Conservation (phyloP, 2,113 vertebrate genomes). For the Uria lomvia region DNA sequence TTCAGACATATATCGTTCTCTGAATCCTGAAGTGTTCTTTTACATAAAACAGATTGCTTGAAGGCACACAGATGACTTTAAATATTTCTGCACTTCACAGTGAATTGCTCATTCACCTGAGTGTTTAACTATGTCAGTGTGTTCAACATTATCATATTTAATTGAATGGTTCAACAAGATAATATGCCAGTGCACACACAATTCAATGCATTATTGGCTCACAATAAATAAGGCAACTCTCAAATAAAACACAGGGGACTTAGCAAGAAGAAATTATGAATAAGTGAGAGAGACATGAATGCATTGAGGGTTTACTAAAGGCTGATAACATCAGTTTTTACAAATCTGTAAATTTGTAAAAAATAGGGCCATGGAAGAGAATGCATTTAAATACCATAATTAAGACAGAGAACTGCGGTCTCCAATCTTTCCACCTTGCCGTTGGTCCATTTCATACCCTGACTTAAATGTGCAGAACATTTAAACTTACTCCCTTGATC, state of each 20-base stretch:
- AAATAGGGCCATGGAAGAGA: background rate
- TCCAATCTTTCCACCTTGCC: background rate
- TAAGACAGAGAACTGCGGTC: background rate
- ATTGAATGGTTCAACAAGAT: slow-evolving; percentile 83
- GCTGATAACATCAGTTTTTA: slow-evolving; percentile 36
- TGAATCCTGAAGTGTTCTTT: slow-evolving; percentile 61
- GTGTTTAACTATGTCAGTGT: slow-evolving; percentile 78
- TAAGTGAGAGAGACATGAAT: background rate
- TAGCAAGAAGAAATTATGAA: slow-evolving; percentile 39
- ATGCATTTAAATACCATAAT: background rate
- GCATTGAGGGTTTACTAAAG: slow-evolving; percentile 35
- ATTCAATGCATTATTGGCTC: slow-evolving; percentile 67
- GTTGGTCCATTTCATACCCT: background rate
- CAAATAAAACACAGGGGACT: slow-evolving; percentile 53
- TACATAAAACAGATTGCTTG: slow-evolving; percentile 68
- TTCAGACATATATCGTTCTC: background rate
- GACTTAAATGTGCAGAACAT: background rate
- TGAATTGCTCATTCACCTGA: slow-evolving; percentile 83
- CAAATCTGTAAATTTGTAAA: background rate
- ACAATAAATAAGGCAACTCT: slow-evolving; percentile 72
- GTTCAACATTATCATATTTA: slow-evolving; percentile 82
- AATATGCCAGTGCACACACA: slow-evolving; percentile 72
- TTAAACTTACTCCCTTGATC: background rate
- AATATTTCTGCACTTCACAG: slow-evolving; percentile 78
- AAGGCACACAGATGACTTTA: slow-evolving; percentile 72